These are phyloP conservation scores for Colossoma macropomum DNA, from an alignment of 2,113 vertebrate species.

Conservation along the genomic window DNA sequence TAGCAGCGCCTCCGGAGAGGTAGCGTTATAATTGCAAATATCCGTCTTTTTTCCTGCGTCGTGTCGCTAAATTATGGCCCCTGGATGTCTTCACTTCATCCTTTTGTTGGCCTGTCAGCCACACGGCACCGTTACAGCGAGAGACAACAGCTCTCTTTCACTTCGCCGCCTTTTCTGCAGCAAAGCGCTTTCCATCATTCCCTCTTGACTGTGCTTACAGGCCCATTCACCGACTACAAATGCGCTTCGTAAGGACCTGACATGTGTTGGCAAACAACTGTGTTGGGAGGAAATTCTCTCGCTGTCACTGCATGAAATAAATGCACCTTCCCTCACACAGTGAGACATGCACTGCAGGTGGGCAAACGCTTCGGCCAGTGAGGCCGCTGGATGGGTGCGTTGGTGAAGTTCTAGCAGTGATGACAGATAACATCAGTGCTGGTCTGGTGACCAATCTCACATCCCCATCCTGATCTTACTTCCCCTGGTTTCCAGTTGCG, in stretches of 20 bases:
- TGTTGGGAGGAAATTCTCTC: background rate
- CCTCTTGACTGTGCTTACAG: background rate
- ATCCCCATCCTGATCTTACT: too few species aligned
- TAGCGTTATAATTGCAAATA: background rate
- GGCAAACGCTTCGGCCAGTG: too few species aligned
- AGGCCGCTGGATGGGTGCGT: too few species aligned
- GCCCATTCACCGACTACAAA: background rate
- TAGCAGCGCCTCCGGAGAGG: background rate
- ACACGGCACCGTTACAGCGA: background rate
- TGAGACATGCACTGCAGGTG: too few species aligned
- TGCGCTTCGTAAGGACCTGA: background rate
- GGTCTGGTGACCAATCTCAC: too few species aligned
- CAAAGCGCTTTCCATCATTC: background rate
- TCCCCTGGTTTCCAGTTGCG: too few species aligned
- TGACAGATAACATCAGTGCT: too few species aligned
- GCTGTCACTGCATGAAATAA: background rate
- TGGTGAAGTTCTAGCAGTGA: too few species aligned
- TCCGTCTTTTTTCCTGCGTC: conserved; percentile 9
- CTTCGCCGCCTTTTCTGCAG: background rate
- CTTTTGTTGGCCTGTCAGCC: background rate
- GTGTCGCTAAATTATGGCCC: background rate
- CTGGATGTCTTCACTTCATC: conserved; percentile 17
- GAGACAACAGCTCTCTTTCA: conserved; percentile 16
- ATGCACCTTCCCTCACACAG: background rate
- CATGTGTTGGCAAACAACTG: background rate